Evolutionary conservation across 2,113 vertebrate genomes (phyloP).

Genomic region (Eudorcas thomsonii): DNA sequence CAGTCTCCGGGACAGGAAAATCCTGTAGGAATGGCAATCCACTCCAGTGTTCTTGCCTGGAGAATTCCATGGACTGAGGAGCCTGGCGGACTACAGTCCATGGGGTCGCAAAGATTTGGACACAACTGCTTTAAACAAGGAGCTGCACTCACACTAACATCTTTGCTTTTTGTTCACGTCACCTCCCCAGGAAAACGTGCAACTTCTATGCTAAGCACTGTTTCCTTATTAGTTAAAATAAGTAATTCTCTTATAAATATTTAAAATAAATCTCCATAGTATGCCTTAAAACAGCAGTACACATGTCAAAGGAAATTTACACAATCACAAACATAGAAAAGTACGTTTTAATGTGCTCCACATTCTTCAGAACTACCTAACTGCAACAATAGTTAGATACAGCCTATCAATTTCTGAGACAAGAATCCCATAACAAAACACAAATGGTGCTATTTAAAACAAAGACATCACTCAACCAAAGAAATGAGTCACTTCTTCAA

Average conservation of each 20-base stretch:
- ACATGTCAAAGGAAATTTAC: conserved; percentile 34
- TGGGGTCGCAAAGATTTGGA: background rate
- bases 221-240: conserved; percentile 54
- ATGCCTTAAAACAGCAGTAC: background rate
- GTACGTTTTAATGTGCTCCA: background rate
- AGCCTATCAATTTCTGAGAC: background rate
- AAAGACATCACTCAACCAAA: background rate
- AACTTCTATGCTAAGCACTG: background rate
- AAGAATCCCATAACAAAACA: conserved; percentile 2
- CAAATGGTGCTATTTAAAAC: background rate
- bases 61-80: background rate
- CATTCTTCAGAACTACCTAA: background rate
- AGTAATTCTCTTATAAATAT: conserved; percentile 56
- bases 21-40: background rate
- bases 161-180: conserved; percentile 26
- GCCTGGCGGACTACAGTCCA: background rate
- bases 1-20: background rate
- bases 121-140: background rate
- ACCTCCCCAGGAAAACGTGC: conserved; percentile 20
- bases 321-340: background rate
- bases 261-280: conserved; percentile 35
- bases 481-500: background rate
- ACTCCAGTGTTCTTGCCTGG: background rate
- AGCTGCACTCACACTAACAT: background rate
- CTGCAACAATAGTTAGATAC: background rate